phyloP scores from a whole-genome alignment of 2,113 vertebrate species.

The Anguilla japonica region DNA sequence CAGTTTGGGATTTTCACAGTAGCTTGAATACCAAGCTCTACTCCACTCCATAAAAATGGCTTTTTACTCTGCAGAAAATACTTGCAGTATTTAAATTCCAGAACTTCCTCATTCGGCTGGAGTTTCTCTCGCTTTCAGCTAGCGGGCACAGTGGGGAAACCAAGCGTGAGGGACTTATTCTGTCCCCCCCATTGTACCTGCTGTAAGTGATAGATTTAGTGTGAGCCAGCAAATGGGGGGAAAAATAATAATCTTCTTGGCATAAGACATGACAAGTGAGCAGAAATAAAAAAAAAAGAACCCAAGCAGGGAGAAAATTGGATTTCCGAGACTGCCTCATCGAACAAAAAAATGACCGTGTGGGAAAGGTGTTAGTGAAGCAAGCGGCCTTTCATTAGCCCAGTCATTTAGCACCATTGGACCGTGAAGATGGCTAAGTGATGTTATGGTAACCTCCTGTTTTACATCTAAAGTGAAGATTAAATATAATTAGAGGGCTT shows the following conservation, averaged over 20 bases:
- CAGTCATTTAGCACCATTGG: slow-evolving; percentile 70
- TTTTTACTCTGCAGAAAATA: slow-evolving; percentile 48
- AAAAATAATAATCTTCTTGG: slow-evolving; percentile 62
- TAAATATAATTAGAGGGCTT: slow-evolving; percentile 72
- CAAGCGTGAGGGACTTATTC: slow-evolving; percentile 70
- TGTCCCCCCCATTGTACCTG: slow-evolving; percentile 65
- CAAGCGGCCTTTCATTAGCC: slow-evolving; percentile 72
- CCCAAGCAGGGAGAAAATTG: slow-evolving; percentile 71
- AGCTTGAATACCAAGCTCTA: slow-evolving; percentile 43
- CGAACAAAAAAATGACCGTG: slow-evolving; percentile 67
- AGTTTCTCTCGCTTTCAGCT: slow-evolving; percentile 55
- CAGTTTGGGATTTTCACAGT: background rate
- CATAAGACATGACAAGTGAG: slow-evolving; percentile 70
- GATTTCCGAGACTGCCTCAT: slow-evolving; percentile 72
- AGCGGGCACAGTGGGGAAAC: slow-evolving; percentile 53
- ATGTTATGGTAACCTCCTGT: slow-evolving; percentile 78
- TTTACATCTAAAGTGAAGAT: slow-evolving; percentile 70
- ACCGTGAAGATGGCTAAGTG: slow-evolving; percentile 75
- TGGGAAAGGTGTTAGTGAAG: slow-evolving; percentile 66
- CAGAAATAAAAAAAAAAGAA: slow-evolving; percentile 65
- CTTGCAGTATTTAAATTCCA: slow-evolving; percentile 59
- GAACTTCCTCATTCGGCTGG: slow-evolving; percentile 58
- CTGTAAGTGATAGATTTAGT: slow-evolving; percentile 69
- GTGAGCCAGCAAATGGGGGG: slow-evolving; percentile 54
- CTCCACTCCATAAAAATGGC: slow-evolving; percentile 28